phyloP scores from a whole-genome alignment of 2,113 vertebrate species.

The Brachypodius melanocephalos region DNA sequence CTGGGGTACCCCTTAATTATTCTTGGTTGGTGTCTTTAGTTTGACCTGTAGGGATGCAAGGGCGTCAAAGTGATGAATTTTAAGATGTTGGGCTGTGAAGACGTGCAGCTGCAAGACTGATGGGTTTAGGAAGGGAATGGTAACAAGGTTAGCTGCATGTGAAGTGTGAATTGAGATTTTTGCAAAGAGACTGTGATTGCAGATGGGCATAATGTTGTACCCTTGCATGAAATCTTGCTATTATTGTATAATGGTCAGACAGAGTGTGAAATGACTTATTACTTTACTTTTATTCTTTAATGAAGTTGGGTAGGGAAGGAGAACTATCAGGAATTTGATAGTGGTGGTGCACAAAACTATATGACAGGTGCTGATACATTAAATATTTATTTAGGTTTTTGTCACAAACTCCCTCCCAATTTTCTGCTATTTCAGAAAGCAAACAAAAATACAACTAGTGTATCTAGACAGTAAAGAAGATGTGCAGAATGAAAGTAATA shows the following conservation, averaged over 20 bases:
- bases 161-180: conserved; percentile 92
- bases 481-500: accelerated
- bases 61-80: conserved; percentile 91
- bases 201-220: conserved; percentile 84
- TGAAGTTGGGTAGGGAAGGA: conserved; percentile 79
- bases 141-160: conserved; percentile 90
- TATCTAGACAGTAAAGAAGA: background rate
- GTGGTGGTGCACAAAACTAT: conserved; percentile 55
- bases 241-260: conserved; percentile 82
- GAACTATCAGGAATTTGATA: conserved; percentile 70
- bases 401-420: conserved; percentile 8
- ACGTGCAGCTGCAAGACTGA: conserved; percentile 83
- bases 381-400: conserved; percentile 78
- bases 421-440: conserved; percentile 56
- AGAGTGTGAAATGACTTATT: conserved; percentile 87
- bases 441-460: conserved; percentile 26
- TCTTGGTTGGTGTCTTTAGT: conserved; percentile 81
- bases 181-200: conserved; percentile 87
- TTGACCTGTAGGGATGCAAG: conserved; percentile 83
- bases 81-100: conserved; percentile 87
- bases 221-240: conserved; percentile 84
- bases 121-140: conserved; percentile 82
- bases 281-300: conserved; percentile 87
- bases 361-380: conserved; percentile 72
- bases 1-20: conserved; percentile 86